These are phyloP conservation scores for Xestia ashworthii DNA, from an alignment of 2,888 invertebrate species.

Conservation along the genomic window DNA sequence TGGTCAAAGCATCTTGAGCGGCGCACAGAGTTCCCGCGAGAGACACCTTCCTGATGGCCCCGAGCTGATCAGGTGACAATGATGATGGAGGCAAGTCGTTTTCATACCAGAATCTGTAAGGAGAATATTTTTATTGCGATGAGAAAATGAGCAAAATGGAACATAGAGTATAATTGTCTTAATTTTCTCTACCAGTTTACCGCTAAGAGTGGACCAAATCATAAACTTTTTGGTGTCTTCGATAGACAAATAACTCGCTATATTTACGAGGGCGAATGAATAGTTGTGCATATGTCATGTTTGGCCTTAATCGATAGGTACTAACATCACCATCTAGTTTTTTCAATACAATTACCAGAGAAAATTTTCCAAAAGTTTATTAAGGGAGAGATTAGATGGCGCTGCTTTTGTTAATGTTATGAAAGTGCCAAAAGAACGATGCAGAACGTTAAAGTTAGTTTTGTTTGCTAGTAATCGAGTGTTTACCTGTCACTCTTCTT, in stretches of 20 bases:
- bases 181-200: background rate
- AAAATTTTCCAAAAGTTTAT: background rate
- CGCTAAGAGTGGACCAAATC: background rate
- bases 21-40: constrained; percentile 95
- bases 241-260: background rate
- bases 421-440: background rate
- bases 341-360: background rate
- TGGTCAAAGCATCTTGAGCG: constrained; percentile 92
- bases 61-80: constrained; percentile 94
- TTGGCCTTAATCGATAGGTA: background rate
- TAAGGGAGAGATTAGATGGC: background rate
- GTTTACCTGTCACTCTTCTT: constrained; percentile 94
- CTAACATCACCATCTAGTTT: background rate
- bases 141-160: background rate
- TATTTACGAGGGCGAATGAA: background rate
- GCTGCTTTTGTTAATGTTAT: background rate
- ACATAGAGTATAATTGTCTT: background rate
- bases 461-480: background rate
- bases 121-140: background rate
- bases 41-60: constrained; percentile 95
- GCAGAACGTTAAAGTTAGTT: too few relatives aligned
- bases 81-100: constrained; percentile 97
- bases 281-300: background rate
- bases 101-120: constrained; percentile 97
- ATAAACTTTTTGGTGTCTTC: background rate